Conservation (phyloP, 2,888 invertebrate species). For the Mesochorus sp. region DNA sequence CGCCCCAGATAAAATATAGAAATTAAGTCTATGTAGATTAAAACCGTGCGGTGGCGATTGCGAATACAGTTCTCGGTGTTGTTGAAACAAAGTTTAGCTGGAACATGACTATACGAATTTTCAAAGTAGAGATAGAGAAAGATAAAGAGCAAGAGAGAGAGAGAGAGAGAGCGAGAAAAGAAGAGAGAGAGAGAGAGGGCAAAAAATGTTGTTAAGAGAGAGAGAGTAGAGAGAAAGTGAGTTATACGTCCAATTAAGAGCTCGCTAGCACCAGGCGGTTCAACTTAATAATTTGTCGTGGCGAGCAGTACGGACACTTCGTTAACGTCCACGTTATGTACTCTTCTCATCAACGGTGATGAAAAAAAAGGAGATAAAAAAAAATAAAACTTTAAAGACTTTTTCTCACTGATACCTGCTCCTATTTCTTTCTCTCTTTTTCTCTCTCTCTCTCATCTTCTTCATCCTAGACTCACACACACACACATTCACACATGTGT, state of each 20-base stretch:
- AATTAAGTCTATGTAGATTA: slow-evolving; percentile 36
- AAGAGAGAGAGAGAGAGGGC: slow-evolving; percentile 2
- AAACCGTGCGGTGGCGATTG: slow-evolving; percentile 28
- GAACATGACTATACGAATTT: neutral
- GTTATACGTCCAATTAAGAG: slow-evolving; percentile 53
- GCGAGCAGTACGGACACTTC: slow-evolving; percentile 41
- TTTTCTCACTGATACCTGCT: neutral
- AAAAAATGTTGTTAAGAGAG: slow-evolving; percentile 8
- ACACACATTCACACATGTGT: too few relatives aligned
- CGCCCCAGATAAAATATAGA: neutral
- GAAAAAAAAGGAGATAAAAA: neutral
- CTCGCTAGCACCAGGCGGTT: slow-evolving; percentile 22
- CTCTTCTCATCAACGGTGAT: slow-evolving; percentile 1
- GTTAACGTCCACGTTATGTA: slow-evolving; percentile 45
- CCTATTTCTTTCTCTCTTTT: neutral
- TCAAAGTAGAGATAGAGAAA: neutral
- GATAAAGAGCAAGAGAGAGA: too few relatives aligned
- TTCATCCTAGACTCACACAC: too few relatives aligned
- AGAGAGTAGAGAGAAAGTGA: neutral
- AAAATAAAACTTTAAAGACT: slow-evolving; percentile 12
- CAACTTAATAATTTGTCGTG: slow-evolving; percentile 50
- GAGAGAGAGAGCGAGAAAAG: slow-evolving; percentile 10
- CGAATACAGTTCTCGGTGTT: slow-evolving; percentile 9
- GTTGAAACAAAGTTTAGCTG: slow-evolving; percentile 28
- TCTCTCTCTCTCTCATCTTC: neutral